phyloP scores from a whole-genome alignment of 1,140 invertebrate species.

The Lucilia cuprina region DNA sequence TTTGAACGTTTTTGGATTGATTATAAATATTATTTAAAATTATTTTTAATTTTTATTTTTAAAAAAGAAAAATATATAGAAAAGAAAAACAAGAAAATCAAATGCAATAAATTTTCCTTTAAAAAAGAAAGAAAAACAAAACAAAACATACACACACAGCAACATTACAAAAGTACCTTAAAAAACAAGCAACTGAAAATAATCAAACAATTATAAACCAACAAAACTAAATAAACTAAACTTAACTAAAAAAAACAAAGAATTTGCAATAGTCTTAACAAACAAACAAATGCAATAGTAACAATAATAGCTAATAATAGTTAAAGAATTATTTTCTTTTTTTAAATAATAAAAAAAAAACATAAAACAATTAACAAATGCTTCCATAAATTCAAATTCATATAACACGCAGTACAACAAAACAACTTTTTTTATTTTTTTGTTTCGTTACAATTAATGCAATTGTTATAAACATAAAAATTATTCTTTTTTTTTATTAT shows the following conservation, averaged over 20 bases:
- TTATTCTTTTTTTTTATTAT: background rate
- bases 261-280: constrained; percentile 27
- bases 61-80: background rate
- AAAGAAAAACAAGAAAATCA: constrained; percentile 13
- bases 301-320: background rate
- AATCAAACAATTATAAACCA: constrained; percentile 37
- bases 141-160: constrained; percentile 38
- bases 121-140: constrained; percentile 14
- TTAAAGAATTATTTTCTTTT: background rate
- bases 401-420: background rate
- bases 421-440: background rate
- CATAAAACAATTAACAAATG: background rate
- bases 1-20: constrained; percentile 63
- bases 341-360: constrained; percentile 33
- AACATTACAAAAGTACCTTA: constrained; percentile 45
- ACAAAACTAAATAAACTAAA: background rate
- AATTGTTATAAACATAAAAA: background rate
- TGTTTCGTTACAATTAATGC: background rate
- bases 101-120: constrained; percentile 22
- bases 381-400: background rate
- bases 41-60: background rate
- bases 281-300: background rate
- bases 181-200: constrained; percentile 43
- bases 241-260: background rate
- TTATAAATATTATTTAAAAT: background rate